These are phyloP conservation scores for Apodemus speciosus DNA, from an alignment of 2,113 vertebrate genomes.

Conservation along the genomic window DNA sequence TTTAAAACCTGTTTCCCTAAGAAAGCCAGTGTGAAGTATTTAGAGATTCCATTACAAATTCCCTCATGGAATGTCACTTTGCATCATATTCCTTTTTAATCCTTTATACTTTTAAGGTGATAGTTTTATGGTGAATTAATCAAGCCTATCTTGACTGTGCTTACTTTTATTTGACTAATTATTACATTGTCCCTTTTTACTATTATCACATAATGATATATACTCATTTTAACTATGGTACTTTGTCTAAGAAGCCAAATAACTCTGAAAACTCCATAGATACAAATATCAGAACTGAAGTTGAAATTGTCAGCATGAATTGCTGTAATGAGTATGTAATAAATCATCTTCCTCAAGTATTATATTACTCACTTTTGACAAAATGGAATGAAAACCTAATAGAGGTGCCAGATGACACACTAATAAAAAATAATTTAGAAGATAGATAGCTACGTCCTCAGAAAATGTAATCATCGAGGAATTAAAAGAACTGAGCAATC, in stretches of 20 bases:
- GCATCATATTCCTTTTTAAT: neutral
- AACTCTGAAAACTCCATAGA: neutral
- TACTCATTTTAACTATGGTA: neutral
- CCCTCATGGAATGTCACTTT: neutral
- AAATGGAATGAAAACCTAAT: constrained; percentile 22
- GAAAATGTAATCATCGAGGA: neutral
- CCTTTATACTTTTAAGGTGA: neutral
- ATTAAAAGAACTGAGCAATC: neutral
- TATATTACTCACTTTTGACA: constrained; percentile 51
- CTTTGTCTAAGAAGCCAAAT: neutral
- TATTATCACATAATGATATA: neutral
- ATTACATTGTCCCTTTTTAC: neutral
- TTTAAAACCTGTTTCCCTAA: neutral
- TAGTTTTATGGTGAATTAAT: neutral
- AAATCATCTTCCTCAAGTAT: neutral
- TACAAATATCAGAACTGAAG: neutral
- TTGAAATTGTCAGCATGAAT: neutral
- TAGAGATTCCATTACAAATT: neutral
- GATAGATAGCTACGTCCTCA: constrained; percentile 4
- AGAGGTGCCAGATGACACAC: constrained; percentile 30
- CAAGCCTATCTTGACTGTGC: neutral
- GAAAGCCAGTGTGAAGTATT: neutral
- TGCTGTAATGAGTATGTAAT: neutral
- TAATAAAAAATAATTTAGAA: constrained; percentile 61
- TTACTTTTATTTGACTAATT: neutral